A percentile compares a stretch with the other conserved stretches of the same genome.
These are phyloP conservation scores for Otocyon megalotis DNA, from an alignment of 2,113 vertebrate genomes.

Conservation along the genomic window DNA sequence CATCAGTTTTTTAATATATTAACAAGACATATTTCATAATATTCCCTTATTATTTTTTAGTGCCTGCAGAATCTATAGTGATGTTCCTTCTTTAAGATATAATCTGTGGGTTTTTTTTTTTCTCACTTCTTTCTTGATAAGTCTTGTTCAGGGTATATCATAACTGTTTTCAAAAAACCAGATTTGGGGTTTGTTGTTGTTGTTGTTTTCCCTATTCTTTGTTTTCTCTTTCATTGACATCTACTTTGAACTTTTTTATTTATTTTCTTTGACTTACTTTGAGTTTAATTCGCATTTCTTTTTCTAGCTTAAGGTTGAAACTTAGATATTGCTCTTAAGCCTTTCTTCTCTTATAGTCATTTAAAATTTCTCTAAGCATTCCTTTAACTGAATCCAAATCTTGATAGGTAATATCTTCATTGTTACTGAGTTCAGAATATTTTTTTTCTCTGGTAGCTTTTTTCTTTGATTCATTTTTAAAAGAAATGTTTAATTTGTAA, in stretches of 20 bases:
- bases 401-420: neutral
- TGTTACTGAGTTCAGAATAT: neutral
- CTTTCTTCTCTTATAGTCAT: neutral
- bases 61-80: neutral
- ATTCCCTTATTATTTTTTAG: neutral
- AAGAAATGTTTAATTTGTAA: constrained; percentile 1
- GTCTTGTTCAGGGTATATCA: neutral
- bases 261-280: neutral
- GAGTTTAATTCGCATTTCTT: constrained; percentile 32
- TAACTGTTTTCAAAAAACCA: constrained; percentile 26
- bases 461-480: constrained; percentile 19
- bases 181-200: neutral
- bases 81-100: neutral
- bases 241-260: neutral
- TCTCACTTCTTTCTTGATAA: neutral
- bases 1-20: neutral
- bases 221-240: neutral
- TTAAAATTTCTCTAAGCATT: constrained; percentile 18
- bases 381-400: neutral
- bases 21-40: neutral
- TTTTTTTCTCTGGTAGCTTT: neutral
- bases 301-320: constrained; percentile 13
- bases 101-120: neutral
- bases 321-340: constrained; percentile 2
- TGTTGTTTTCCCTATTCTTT: neutral